Percentiles rank a stretch among this genome's conserved stretches.
These are phyloP conservation scores for Danio aesculapii DNA, from an alignment of 2,797 vertebrate species.

Conservation along the genomic window DNA sequence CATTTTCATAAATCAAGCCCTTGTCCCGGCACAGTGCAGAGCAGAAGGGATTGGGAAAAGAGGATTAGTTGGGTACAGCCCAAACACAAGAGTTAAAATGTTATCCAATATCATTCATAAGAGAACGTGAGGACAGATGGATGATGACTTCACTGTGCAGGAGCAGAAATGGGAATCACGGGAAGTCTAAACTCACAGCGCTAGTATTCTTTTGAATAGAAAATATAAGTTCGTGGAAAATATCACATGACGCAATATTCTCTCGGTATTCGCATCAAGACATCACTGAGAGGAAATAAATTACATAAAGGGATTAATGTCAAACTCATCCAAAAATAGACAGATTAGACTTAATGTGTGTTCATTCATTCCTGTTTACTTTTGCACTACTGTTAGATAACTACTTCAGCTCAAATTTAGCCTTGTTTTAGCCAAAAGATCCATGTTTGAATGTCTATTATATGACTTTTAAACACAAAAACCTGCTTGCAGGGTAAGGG, in stretches of 20 bases:
- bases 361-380: too few relatives aligned
- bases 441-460: too few relatives aligned
- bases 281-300: background rate
- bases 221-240: background rate
- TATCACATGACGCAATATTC: background rate
- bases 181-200: background rate
- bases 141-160: constrained; percentile 1
- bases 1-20: constrained; percentile 25
- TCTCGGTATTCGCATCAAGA: too few relatives aligned
- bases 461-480: too few relatives aligned
- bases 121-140: constrained; percentile 31
- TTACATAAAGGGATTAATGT: constrained; percentile 13
- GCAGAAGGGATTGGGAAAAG: constrained; percentile 34
- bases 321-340: background rate
- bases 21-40: background rate
- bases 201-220: background rate
- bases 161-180: background rate
- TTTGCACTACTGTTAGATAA: too few relatives aligned
- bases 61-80: constrained; percentile 49
- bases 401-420: too few relatives aligned
- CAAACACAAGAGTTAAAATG: constrained; percentile 47
- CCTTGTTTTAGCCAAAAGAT: too few relatives aligned
- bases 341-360: too few relatives aligned
- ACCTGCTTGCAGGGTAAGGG: too few relatives aligned
- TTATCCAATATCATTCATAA: constrained; percentile 31